Percentiles rank a stretch among this genome's conserved stretches.
Conservation (phyloP, 2,797 vertebrate genomes). For the Anas bahamensis region DNA sequence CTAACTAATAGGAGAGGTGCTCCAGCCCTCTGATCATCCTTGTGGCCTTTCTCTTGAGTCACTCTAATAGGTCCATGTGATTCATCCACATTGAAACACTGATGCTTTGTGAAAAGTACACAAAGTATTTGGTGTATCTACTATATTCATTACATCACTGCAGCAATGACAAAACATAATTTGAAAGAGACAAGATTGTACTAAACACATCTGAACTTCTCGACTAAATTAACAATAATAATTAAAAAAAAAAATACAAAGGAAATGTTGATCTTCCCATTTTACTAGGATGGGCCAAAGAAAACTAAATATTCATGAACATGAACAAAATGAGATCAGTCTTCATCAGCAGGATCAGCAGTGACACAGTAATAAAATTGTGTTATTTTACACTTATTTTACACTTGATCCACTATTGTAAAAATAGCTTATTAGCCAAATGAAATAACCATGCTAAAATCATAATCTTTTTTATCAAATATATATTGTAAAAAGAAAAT, state of each 20-base stretch:
- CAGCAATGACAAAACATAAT: neutral
- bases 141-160: neutral
- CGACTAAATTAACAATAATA: neutral
- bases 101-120: neutral
- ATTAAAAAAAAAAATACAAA: neutral
- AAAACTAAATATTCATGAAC: neutral
- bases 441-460: neutral
- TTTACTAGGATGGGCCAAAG: neutral
- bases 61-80: neutral
- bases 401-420: neutral
- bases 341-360: neutral
- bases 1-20: no score
- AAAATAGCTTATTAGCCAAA: neutral
- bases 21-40: no score
- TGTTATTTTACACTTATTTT: neutral
- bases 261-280: rapidly evolving
- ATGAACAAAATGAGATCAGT: neutral
- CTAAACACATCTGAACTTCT: neutral
- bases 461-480: neutral
- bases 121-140: neutral
- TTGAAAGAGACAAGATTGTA: neutral
- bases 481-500: neutral
- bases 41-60: no score
- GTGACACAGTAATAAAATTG: neutral
- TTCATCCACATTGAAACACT: neutral